Conservation (phyloP, 2,888 invertebrate species). For the Spilarctia lutea region DNA sequence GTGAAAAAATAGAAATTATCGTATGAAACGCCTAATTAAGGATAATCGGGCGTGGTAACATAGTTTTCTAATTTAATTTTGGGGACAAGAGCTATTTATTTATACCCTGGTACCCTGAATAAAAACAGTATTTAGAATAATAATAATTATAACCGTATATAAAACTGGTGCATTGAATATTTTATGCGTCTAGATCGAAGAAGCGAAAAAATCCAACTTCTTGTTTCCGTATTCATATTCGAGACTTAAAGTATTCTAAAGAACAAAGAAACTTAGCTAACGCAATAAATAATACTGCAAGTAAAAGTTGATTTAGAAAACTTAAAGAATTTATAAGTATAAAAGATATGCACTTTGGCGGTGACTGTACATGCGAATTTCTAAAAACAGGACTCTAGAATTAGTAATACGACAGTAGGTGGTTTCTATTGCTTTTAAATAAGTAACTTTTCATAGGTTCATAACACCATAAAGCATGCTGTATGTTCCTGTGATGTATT, state of each 20-base stretch:
- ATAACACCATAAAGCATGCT: background rate
- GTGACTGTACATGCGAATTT: background rate
- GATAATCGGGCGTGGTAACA: background rate
- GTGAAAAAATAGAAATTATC: background rate
- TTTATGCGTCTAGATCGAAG: no score
- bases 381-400: background rate
- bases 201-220: no score
- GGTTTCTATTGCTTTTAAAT: background rate
- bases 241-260: background rate
- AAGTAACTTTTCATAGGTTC: background rate
- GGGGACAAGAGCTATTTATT: background rate
- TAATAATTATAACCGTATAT: no score
- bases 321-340: background rate
- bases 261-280: background rate
- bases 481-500: no score
- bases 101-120: background rate
- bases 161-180: no score
- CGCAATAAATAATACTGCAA: background rate
- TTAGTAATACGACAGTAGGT: background rate
- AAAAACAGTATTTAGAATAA: background rate
- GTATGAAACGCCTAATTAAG: background rate
- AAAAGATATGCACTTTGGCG: background rate
- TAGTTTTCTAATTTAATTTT: background rate
- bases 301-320: background rate
- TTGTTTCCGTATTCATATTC: background rate